Base-by-base conservation (phyloP, 2,888 invertebrate species). In the Heteromurus nitidus region DNA sequence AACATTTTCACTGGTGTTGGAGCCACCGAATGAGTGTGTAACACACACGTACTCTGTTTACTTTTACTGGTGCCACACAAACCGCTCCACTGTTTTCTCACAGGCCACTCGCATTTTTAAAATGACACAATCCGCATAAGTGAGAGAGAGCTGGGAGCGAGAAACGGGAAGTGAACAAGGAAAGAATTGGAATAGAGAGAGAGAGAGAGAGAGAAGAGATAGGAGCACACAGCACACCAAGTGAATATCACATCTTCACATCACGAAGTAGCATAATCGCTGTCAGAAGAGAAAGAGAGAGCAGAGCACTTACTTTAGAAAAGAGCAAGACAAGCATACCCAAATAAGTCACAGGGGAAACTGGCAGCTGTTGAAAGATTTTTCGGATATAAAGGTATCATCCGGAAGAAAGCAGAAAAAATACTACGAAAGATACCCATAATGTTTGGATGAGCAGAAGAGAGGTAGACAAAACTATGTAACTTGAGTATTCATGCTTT, bases 321-420 rank as follows among this genome's bases (percentile, higher is more conserved):
- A 18, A 67, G 62, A 62, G 18, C 47, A 47, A 67, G 67, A 67
- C 26, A 47, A 67, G 67, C 50, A 47, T 73, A 30, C 73, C 30
- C 73, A 70, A 70, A 70, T 60, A 60, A 60, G 53, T 70, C 70
- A 42, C 31, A 70, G 58, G 42, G 70, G 55, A 69, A 69, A 70
- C 58, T 70, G 70, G 70, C 70, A 70, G 70, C 58, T 70, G 70
- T 24, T 60, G 70, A 70, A 70, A 60, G 70, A 60, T 26, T 55
- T 69, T 69, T 67, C 55, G 30, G 68, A 22, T 68, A 47, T 50
- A 67, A 67, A 47, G 67, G 50, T 50, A 30, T 31, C 28, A 67
- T 67, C 67, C 26, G 20, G 3, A 55, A 22, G 7, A 18, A 16
- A 24, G 7, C 9, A 18, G 50, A 50, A 50, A 18, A 50, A 47